phyloP scores from a whole-genome alignment of 2,113 vertebrate species.

The Coregonus clupeaformis region DNA sequence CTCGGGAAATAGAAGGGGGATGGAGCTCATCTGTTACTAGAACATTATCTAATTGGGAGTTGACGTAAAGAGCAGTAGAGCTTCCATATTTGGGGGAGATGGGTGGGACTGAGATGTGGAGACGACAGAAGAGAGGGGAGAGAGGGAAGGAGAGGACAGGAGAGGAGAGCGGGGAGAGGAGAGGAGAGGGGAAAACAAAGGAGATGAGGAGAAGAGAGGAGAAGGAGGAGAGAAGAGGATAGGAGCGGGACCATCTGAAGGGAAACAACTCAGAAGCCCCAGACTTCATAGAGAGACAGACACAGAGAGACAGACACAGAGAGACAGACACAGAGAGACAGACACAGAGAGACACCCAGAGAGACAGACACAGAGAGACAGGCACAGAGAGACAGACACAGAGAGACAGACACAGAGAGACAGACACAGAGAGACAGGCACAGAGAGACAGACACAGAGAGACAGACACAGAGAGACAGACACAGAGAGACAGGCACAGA shows the following conservation, averaged over 20 bases:
- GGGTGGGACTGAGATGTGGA: constrained; percentile 5
- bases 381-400: too few species aligned
- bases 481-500: too few species aligned
- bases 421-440: too few species aligned
- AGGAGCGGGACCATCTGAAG: neutral
- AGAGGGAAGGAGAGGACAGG: neutral
- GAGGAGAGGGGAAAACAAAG: too few species aligned
- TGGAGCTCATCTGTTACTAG: constrained; percentile 20
- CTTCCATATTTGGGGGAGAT: constrained; percentile 3
- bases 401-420: too few species aligned
- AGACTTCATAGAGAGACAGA: neutral
- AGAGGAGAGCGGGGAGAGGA: neutral
- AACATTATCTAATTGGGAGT: constrained; percentile 36
- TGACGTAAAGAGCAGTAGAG: neutral
- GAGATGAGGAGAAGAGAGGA: too few species aligned
- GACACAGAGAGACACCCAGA: too few species aligned
- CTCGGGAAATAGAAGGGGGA: constrained; percentile 6
- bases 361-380: too few species aligned
- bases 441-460: too few species aligned
- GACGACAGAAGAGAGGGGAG: neutral
- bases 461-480: too few species aligned
- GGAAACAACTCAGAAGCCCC: neutral
- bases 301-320: neutral
- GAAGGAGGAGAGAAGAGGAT: too few species aligned
- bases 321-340: too few species aligned